Evolutionary conservation across 1,140 invertebrate genomes (phyloP).

Genomic region (Homalodisca vitripennis): DNA sequence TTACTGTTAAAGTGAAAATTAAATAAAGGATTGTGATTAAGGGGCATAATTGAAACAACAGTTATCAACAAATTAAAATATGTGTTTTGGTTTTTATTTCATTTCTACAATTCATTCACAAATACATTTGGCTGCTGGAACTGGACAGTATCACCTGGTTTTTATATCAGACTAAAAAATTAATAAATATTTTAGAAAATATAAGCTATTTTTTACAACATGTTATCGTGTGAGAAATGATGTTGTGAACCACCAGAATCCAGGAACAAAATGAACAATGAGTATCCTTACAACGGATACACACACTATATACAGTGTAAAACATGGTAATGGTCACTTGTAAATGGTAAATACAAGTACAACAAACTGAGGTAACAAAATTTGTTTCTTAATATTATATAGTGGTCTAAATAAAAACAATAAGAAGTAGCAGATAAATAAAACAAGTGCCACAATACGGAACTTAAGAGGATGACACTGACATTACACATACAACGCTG

Average conservation of each 20-base stretch:
- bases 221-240: constrained; percentile 7
- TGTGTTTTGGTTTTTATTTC: constrained; percentile 40
- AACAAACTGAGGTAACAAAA: constrained; percentile 40
- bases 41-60: no score
- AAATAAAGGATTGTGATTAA: no score
- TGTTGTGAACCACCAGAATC: constrained; percentile 16
- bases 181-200: constrained; percentile 29
- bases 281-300: constrained; percentile 38
- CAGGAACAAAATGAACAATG: constrained; percentile 34
- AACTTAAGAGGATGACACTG: neutral
- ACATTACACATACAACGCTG: neutral
- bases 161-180: constrained; percentile 7
- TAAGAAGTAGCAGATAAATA: constrained; percentile 32
- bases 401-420: constrained; percentile 36
- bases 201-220: constrained; percentile 25
- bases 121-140: constrained; percentile 33
- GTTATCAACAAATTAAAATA: constrained; percentile 28
- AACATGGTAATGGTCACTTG: constrained; percentile 40
- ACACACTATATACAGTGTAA: constrained; percentile 31
- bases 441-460: constrained; percentile 32
- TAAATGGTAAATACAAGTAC: constrained; percentile 40
- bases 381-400: constrained; percentile 38
- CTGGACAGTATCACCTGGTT: constrained; percentile 30
- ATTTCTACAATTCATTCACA: constrained; percentile 40
- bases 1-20: no score